Conservation (phyloP, 2,888 invertebrate species). For the Lutraria lutraria region DNA sequence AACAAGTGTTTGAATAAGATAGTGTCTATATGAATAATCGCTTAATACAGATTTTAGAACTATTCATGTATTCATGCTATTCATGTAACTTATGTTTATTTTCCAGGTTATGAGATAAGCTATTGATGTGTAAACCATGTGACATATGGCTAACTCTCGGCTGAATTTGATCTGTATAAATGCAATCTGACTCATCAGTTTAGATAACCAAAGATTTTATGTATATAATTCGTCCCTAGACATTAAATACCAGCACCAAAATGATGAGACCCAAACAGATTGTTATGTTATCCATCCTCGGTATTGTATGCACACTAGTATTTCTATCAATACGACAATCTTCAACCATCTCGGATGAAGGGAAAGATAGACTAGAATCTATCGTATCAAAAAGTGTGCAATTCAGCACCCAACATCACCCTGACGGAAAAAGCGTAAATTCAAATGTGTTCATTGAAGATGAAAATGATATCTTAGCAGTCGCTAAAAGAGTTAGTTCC, state of each 20-base stretch:
- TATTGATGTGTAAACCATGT: no score
- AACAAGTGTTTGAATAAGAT: no score
- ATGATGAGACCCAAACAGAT: constrained; percentile 52
- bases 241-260: not conserved
- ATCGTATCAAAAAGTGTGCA: constrained; percentile 11
- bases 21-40: no score
- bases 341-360: not conserved
- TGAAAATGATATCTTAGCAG: constrained; percentile 52
- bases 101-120: no score
- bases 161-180: not conserved
- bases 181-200: not conserved
- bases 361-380: not conserved
- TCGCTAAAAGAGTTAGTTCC: constrained; percentile 64
- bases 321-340: not conserved
- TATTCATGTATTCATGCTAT: no score
- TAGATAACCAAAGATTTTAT: not conserved
- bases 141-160: not conserved
- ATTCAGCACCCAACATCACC: not conserved
- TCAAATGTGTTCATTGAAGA: constrained; percentile 21
- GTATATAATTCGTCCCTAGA: not conserved
- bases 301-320: not conserved
- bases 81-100: no score
- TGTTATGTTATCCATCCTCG: constrained; percentile 10
- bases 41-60: no score
- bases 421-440: not conserved